Percentiles rank a stretch among this genome's conserved stretches.
Conservation (phyloP, 2,797 vertebrate species). For the Syngnathus acus region DNA sequence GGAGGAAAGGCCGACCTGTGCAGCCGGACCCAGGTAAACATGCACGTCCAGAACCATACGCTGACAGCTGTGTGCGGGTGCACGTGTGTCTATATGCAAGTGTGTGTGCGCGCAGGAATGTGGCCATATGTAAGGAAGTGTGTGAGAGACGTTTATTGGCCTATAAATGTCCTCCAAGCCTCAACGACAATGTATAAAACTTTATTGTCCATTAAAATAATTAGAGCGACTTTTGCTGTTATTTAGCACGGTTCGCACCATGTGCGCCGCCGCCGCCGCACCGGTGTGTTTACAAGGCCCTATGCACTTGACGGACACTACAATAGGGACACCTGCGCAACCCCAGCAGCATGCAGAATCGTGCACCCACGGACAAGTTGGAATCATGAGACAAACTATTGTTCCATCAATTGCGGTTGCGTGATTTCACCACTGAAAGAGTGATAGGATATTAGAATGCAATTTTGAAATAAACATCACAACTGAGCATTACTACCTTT, state of each 20-base stretch:
- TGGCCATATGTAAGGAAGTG: conserved; percentile 44
- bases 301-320: neutral
- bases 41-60: neutral
- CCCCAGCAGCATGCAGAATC: neutral
- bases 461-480: neutral
- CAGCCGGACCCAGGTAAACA: conserved; percentile 47
- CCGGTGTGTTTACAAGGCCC: neutral
- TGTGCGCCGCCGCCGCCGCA: neutral
- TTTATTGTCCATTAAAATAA: conserved; percentile 65
- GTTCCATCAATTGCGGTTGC: neutral
- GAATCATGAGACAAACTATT: neutral
- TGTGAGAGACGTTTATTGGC: conserved; percentile 86
- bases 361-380: neutral
- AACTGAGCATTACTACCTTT: neutral
- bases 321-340: neutral
- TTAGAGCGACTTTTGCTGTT: conserved; percentile 29
- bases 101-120: conserved; percentile 12
- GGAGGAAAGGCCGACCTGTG: conserved; percentile 27
- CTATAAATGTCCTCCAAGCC: conserved; percentile 84
- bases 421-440: neutral
- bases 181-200: conserved; percentile 70
- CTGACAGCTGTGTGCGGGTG: conserved; percentile 18
- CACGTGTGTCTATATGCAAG: conserved; percentile 16
- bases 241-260: conserved; percentile 4
- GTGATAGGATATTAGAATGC: neutral